phyloP scores from a whole-genome alignment of 2,797 vertebrate species.

The Siniperca obscura region DNA sequence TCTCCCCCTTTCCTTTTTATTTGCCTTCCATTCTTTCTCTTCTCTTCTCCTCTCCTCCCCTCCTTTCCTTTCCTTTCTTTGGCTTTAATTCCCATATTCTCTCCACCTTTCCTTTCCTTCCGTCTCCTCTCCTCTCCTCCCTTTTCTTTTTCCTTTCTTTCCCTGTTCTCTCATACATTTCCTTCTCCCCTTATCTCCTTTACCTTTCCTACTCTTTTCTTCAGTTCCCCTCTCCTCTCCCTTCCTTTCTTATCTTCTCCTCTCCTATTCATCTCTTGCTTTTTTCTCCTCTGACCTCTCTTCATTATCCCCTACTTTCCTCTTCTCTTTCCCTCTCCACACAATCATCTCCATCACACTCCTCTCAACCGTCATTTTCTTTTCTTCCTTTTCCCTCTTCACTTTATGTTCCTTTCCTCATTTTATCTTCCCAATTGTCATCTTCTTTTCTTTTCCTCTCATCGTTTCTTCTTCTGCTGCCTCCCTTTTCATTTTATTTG shows the following conservation, averaged over 20 bases:
- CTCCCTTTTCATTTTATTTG: too few species aligned
- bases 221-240: too few species aligned
- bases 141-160: background rate
- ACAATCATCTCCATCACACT: background rate
- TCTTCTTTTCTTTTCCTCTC: background rate
- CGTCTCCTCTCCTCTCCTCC: background rate
- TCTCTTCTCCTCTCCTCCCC: background rate
- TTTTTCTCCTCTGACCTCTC: too few species aligned
- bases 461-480: background rate
- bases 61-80: too few species aligned
- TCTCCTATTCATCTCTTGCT: background rate
- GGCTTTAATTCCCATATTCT: background rate
- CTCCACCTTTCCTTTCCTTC: accelerated
- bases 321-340: background rate
- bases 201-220: too few species aligned
- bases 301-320: background rate
- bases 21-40: too few species aligned
- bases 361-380: background rate
- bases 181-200: too few species aligned
- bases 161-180: too few species aligned
- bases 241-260: background rate
- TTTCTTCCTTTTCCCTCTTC: too few species aligned
- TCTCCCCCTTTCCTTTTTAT: accelerated
- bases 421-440: background rate
- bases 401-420: background rate